A percentile compares a stretch with the other conserved stretches of the same genome.
phyloP scores from a whole-genome alignment of 2,113 vertebrate genomes.

The Benitochromis conjunctus region DNA sequence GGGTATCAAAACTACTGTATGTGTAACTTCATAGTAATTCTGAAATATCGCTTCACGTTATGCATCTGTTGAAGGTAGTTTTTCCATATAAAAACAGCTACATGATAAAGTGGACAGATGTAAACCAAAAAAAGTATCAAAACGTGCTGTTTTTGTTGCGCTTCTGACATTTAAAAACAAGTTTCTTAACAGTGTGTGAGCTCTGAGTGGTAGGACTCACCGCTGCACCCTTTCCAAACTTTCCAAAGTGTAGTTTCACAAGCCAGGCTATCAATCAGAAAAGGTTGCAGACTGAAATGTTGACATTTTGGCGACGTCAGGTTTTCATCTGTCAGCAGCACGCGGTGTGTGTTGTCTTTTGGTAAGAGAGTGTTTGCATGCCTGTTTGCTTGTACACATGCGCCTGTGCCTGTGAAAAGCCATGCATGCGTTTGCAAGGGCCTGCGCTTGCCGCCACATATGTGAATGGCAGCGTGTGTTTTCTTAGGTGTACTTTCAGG shows the following conservation, averaged over 20 bases:
- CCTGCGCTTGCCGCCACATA: not conserved
- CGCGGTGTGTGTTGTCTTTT: constrained; percentile 21
- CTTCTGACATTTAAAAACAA: not conserved
- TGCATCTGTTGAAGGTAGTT: not conserved
- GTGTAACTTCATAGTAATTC: not conserved
- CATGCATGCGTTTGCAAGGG: not conserved
- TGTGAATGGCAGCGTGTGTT: constrained; percentile 45
- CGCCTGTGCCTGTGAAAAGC: not conserved
- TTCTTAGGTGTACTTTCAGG: constrained; percentile 70
- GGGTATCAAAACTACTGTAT: not conserved
- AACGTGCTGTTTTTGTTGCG: not conserved
- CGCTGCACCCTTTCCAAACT: not conserved
- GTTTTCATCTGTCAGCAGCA: constrained; percentile 41
- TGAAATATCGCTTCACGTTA: not conserved
- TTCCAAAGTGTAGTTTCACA: not conserved
- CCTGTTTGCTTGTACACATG: constrained; percentile 22
- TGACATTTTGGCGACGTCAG: constrained; percentile 12
- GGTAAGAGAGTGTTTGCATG: constrained; percentile 6
- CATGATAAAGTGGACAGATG: not conserved
- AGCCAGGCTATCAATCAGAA: constrained; percentile 27
- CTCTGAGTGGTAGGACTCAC: not conserved
- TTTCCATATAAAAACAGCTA: not conserved
- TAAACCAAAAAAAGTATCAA: not conserved
- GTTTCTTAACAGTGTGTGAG: not conserved
- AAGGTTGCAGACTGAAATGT: constrained; percentile 16